Percentiles rank a stretch among this genome's conserved stretches.
Evolutionary conservation across 2,797 vertebrate genomes (phyloP).

Genomic region (Oophaga sylvatica): DNA sequence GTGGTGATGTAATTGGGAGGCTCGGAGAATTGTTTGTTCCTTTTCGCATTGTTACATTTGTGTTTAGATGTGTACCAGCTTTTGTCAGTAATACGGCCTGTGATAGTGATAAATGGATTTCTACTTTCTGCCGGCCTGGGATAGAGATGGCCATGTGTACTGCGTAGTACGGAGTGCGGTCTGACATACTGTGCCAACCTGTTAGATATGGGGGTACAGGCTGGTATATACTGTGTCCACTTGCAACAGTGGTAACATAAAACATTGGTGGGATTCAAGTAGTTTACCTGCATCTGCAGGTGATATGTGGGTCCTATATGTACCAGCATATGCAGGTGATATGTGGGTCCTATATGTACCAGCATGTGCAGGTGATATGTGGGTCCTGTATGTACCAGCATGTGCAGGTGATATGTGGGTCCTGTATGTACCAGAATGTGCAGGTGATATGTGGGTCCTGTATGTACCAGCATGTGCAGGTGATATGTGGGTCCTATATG

Average conservation of each 20-base stretch:
- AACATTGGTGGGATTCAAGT: too few relatives aligned
- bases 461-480: too few relatives aligned
- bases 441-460: too few relatives aligned
- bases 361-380: too few relatives aligned
- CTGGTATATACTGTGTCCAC: background rate
- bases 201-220: background rate
- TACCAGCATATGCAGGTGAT: too few relatives aligned
- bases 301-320: too few relatives aligned
- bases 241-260: background rate
- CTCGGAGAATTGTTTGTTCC: slow-evolving; percentile 38
- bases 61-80: slow-evolving; percentile 13
- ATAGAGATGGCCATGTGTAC: background rate
- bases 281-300: too few relatives aligned
- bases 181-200: background rate
- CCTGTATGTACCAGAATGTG: too few relatives aligned
- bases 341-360: too few relatives aligned
- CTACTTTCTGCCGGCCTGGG: background rate
- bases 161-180: background rate
- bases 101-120: slow-evolving; percentile 9
- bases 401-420: too few relatives aligned
- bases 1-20: slow-evolving; percentile 48
- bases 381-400: too few relatives aligned
- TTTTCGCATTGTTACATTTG: slow-evolving; percentile 56
- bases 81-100: background rate
- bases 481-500: too few relatives aligned